Base-by-base conservation (phyloP, 2,888 invertebrate genomes). In the Nudaria mundana region DNA sequence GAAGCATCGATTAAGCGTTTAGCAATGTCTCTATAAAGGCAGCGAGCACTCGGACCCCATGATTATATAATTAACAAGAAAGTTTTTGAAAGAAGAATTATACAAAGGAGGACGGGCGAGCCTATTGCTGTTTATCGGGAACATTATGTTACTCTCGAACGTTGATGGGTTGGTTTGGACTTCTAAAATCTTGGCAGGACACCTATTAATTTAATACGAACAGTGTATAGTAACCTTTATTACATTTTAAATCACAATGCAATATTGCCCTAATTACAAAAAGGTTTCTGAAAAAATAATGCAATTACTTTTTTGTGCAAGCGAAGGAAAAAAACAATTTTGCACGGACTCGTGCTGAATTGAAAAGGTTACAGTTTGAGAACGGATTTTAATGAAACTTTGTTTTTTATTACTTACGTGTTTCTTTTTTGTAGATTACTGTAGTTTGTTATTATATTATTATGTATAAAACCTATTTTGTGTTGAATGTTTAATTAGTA, bases 271-370 rank as follows among this genome's bases (percentile, higher is more conserved):
- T 74, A 76, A 79, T 80, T 81, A 70, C 64, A 74, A 77, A 78
- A 78, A 70, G 61, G 58, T 49, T 56, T 48, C 49, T 64, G 49
- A 57, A 65, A 69, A 66, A 58, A 55, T 61, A 71, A 71, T 66
- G 73, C 76, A 77, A 76, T 76, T 69, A 64, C 59, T 75, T 85
- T 82, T 85, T 84, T 81, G 75, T 48, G 66, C 69, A 71, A 66
- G 66, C 61, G 71, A 60, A 56, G 58, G 61, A 67, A 76, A 79
- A 81, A 80, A 80, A 76, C 79, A 79, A 80, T 83, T 81, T 72
- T 60, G 55, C 61, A 43, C 50, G 71, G 40, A 73, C 76, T 79
- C 79, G 79, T 79, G 82, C 75, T 73, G 66, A 66, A 66, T 67
- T 48, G 35, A 49, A 56, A 54, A 52, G 57, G 48, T 44, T 40